These are phyloP conservation scores for Phymanthus crucifer DNA, from an alignment of 92 coral and sea anemone species.

Conservation along the genomic window DNA sequence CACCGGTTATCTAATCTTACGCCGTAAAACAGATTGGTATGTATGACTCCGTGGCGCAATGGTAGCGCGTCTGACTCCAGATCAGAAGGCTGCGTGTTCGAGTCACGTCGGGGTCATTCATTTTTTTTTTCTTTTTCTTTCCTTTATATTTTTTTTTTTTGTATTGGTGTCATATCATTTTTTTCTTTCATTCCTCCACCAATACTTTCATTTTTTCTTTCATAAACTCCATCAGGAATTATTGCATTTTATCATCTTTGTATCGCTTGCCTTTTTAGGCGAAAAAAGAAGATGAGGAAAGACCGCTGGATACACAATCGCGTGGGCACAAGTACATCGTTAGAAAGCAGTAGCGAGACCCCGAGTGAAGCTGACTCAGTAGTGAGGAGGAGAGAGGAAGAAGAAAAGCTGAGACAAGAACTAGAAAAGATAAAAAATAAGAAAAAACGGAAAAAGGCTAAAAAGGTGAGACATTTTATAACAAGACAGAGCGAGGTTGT, in stretches of 20 bases:
- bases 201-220: background rate
- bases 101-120: background rate
- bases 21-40: background rate
- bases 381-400: conserved; percentile 11
- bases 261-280: background rate
- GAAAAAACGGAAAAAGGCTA: conserved; percentile 35
- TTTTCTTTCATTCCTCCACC: background rate
- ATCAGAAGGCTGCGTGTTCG: conserved; percentile 7
- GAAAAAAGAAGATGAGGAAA: conserved; percentile 54
- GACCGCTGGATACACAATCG: conserved; percentile 88
- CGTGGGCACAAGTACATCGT: conserved; percentile 68
- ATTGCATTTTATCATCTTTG: background rate
- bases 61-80: conserved; percentile 10
- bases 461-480: conserved; percentile 7
- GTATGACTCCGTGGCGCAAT: conserved; percentile 5
- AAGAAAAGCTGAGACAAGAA: conserved; percentile 28
- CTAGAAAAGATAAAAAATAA: conserved; percentile 25
- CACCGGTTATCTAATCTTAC: background rate
- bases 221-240: background rate
- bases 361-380: conserved; percentile 22
- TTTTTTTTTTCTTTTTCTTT: background rate
- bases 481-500: too few relatives aligned
- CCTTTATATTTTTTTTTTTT: background rate
- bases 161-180: background rate
- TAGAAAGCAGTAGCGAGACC: conserved; percentile 32